Evolutionary conservation across 2,888 invertebrate species (phyloP).

Genomic region (Axea sp.): DNA sequence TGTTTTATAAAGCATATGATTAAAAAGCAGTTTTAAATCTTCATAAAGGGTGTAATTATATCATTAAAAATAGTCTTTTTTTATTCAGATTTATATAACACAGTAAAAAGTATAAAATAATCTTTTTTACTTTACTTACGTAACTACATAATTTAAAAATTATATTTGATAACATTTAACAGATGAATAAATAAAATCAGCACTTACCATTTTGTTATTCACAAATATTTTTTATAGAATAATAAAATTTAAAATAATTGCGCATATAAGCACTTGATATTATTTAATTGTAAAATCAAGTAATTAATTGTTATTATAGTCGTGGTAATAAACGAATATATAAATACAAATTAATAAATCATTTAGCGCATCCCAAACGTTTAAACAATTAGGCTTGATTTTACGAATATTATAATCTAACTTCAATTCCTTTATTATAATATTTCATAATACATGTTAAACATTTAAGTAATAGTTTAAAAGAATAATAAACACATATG

Average conservation of each 20-base stretch:
- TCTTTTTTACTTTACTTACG: too few species aligned
- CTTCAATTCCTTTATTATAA: neutral
- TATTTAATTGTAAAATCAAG: too few species aligned
- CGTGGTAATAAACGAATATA: neutral
- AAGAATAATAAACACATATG: conserved; percentile 19
- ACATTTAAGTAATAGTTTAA: conserved; percentile 3
- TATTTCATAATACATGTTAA: conserved; percentile 2
- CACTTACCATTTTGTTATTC: conserved; percentile 32
- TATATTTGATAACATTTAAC: too few species aligned
- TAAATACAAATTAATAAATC: conserved; percentile 1
- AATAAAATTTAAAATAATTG: neutral
- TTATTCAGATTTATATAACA: too few species aligned
- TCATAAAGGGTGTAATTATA: too few species aligned
- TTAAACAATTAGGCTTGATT: neutral
- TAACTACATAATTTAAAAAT: too few species aligned
- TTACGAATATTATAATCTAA: neutral
- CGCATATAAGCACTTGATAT: neutral
- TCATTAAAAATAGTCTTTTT: too few species aligned
- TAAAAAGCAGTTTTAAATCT: too few species aligned
- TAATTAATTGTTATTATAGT: too few species aligned
- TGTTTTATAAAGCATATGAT: too few species aligned
- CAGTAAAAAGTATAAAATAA: too few species aligned
- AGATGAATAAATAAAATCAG: too few species aligned
- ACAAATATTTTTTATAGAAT: conserved; percentile 5
- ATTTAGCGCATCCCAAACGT: neutral